These are phyloP conservation scores for Plectrocnemia conspersa DNA, from an alignment of 1,140 invertebrate genomes.

Conservation along the genomic window DNA sequence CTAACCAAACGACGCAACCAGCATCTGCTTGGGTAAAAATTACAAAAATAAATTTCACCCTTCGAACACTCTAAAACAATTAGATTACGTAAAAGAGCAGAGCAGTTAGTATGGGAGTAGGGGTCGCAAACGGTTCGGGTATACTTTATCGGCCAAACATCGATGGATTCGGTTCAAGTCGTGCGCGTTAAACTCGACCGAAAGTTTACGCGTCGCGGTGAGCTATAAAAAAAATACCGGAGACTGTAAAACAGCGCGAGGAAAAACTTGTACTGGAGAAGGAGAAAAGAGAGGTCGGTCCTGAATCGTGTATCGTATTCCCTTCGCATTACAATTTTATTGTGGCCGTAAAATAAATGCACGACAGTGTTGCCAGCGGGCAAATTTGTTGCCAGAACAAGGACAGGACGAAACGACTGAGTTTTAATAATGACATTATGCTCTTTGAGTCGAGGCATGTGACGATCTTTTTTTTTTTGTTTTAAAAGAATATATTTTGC, in stretches of 20 bases:
- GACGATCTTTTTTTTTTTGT: too few species aligned
- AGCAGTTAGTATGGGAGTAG: too few species aligned
- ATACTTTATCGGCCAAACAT: slow-evolving; percentile 12
- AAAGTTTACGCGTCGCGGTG: neutral
- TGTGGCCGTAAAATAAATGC: slow-evolving; percentile 19
- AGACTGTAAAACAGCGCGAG: neutral
- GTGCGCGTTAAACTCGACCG: slow-evolving; percentile 16
- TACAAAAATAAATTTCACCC: too few species aligned
- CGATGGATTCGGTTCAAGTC: slow-evolving; percentile 6
- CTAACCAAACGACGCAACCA: too few species aligned
- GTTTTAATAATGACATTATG: too few species aligned
- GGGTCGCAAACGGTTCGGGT: slow-evolving; percentile 1
- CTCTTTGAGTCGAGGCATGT: too few species aligned
- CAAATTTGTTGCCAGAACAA: neutral
- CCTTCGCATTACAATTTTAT: slow-evolving; percentile 13
- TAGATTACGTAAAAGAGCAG: too few species aligned
- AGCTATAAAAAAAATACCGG: neutral
- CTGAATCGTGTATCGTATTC: slow-evolving; percentile 14
- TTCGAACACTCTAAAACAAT: too few species aligned
- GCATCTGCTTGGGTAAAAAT: too few species aligned
- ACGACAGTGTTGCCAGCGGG: slow-evolving; percentile 2
- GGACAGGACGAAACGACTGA: neutral
- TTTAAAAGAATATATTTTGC: too few species aligned
- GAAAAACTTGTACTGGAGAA: neutral
- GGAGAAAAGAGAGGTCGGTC: neutral